Base-by-base conservation (phyloP, 2,888 invertebrate genomes). In the Eupithecia vulgata region DNA sequence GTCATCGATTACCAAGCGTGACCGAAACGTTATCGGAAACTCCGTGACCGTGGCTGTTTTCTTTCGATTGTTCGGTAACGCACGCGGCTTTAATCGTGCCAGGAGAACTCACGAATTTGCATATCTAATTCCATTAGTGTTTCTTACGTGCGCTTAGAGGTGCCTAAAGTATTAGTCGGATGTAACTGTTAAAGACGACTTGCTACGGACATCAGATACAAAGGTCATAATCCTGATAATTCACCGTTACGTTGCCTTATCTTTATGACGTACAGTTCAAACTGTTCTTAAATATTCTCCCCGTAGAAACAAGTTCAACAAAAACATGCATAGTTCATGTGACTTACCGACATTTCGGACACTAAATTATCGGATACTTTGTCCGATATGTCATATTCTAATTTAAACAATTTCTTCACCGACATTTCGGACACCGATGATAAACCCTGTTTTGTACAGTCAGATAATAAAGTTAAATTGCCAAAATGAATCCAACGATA, bases 1-100 rank as follows among this genome's bases (percentile, higher is more conserved):
- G 68, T 76, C 68, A 78, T 77, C 73, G 72, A 79, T 78, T 68
- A 72, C 45, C 52, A 67, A 73, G 80, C 83, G 84, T 84, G 84
- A 82, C 82, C 78, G 80, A 80, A 77, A 78, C 76, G 73, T 80
- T 80, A 69, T 67, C 48, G n/a, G 48, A 61, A 68, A 72, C 65
- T 52, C 37, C 76, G 67, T 73, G 76, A 71, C 72, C 70, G 57
- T 64, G 34, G 52, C 21, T 17, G 64, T 57, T 61, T 70, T 70
- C 68, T 67, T 67, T 59, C 71, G 12, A 37, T 69, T 74, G 67
- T 76, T 71, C 68, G 48, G 66, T 48, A 67, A 67, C 74, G 76
- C 78, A 78, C 76, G 78, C 75, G 78, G 74, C 75, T 68, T 69
- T 62, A 72, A 78, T 79, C 78, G 79, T 78, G 79, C 68, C 78